Conservation (phyloP, 2,888 invertebrate species). For the Ceratothoa steindachneri region DNA sequence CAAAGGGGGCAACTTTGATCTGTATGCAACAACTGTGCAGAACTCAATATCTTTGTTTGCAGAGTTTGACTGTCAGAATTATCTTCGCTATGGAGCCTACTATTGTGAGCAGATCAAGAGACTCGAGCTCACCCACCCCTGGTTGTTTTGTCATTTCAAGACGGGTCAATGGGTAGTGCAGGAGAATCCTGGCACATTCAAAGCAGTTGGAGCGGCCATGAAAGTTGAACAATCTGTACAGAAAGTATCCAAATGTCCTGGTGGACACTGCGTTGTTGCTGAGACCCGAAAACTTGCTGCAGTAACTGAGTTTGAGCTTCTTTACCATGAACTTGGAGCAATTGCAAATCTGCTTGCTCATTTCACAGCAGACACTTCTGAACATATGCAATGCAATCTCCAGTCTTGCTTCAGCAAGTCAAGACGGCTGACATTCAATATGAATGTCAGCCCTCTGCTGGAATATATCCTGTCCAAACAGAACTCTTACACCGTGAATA, state of each 20-base stretch:
- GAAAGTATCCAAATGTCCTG: neutral
- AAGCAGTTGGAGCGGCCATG: neutral
- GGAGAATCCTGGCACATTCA: neutral
- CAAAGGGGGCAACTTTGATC: no score
- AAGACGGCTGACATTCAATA: no score
- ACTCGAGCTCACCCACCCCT: neutral
- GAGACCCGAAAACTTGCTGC: neutral
- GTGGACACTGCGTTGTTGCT: neutral
- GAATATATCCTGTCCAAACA: no score
- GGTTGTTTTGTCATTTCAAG: neutral
- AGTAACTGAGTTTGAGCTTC: neutral
- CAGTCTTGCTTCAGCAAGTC: no score
- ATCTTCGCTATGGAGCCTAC: neutral
- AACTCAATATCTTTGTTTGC: no score
- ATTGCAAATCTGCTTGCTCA: neutral
- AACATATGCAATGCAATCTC: no score
- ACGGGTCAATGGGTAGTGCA: neutral
- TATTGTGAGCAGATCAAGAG: neutral
- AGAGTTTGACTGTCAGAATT: neutral
- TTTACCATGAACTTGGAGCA: neutral
- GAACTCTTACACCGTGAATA: no score
- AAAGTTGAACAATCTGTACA: neutral
- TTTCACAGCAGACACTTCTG: no score
- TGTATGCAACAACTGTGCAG: no score
- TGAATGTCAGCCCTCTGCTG: no score